Evolutionary conservation across 2,888 invertebrate species (phyloP), one percentile per base, ranked within the genome.

Genomic region (Chrysina gloriosa): DNA sequence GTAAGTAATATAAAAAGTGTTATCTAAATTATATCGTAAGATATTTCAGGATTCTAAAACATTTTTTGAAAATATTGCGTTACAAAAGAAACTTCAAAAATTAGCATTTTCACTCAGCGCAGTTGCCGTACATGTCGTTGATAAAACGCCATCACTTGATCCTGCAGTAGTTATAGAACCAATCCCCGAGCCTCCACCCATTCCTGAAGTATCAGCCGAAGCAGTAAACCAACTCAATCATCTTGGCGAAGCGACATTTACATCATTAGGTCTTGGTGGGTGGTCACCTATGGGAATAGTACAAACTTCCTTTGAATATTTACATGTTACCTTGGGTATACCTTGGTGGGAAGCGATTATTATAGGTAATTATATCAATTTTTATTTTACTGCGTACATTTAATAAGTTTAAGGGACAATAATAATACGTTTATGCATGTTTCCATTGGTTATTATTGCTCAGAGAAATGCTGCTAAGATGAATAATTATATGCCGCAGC

Each of bases 291-390:
- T 92, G 0, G 97, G 97, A 0, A 80, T 95, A 3, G 86, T 96
- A 9, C 94, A 97, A 81, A 86, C 89, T 48, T 87, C 88, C 70
- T 84, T 98, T 75, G 97, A 98, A 82, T 91, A 85, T 76, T 75
- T 97, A 36, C 98, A 98, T 79, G 87, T 93, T n/a, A 83, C 86
- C 0, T 82, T 88, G 7, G 94, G 92, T 74, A 72, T 98, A 7
- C 98, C 98, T 0, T 98, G 98, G 98, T 98, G 97, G 96, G 90
- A 87, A 34, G 86, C 94, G 7, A 96, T 98, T 75, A 85, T 91
- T 1, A 83, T 92, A 64, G 93, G 91, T 90, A 83, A 76, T 52
- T 58, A 7, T 6, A 11, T 16, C 7, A 31, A 16, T 2, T 31
- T 3, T 7, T n/a, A 16, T 50, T 50, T 27, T 7, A 19, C 5